Evolutionary conservation across 2,888 invertebrate species (phyloP).

Genomic region (Bellardia bayeri): DNA sequence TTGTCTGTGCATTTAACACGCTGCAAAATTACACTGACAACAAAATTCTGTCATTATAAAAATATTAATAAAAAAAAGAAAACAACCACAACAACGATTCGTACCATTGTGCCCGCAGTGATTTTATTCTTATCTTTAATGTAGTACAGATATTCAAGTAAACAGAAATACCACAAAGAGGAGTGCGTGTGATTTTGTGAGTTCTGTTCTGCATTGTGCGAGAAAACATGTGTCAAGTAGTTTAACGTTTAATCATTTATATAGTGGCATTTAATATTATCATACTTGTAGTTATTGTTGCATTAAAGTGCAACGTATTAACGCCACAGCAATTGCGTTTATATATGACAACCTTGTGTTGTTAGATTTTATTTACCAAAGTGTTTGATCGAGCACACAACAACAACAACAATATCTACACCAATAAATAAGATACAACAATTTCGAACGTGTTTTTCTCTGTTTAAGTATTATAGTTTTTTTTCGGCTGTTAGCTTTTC

Average conservation of each 20-base stretch:
- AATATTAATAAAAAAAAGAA: not conserved
- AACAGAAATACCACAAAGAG: not conserved
- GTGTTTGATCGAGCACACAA: slow-evolving; percentile 17
- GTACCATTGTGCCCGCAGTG: not conserved
- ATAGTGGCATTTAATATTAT: not conserved
- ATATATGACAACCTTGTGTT: slow-evolving; percentile 1
- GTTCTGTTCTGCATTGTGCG: not conserved
- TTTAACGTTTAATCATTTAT: slow-evolving; percentile 42
- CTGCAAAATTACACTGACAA: not conserved
- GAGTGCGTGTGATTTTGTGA: not conserved
- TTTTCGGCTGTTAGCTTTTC: not conserved
- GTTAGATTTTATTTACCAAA: slow-evolving; percentile 28
- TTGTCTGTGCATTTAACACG: not conserved
- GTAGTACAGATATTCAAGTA: no score
- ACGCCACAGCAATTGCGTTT: not conserved
- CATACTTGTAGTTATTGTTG: not conserved
- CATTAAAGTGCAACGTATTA: not conserved
- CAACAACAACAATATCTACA: not conserved
- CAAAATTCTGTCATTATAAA: not conserved
- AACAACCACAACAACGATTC: not conserved
- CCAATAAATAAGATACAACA: slow-evolving; percentile 3
- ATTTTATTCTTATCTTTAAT: slow-evolving; percentile 8
- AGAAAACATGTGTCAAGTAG: slow-evolving; percentile 19
- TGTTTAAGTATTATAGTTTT: not conserved
- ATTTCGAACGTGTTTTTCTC: not conserved